Evolutionary conservation across 1,140 invertebrate species (phyloP).

Genomic region (Camponotus pennsylvanicus): DNA sequence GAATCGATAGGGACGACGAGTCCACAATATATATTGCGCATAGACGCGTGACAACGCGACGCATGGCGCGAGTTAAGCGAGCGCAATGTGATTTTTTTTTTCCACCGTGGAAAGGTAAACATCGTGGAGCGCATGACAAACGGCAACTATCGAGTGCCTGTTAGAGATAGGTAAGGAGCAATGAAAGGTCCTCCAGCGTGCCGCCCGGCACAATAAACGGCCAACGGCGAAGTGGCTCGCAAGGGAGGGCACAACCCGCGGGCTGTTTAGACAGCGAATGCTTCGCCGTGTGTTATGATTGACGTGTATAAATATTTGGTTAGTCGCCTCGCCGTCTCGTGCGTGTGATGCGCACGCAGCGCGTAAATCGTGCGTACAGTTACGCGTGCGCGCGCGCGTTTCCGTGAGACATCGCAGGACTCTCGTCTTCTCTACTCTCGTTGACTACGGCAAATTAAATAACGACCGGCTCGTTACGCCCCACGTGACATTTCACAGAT

Average conservation of each 20-base stretch:
- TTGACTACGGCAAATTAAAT: slow-evolving; percentile 63
- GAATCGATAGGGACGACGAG: not conserved
- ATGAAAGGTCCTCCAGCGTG: slow-evolving; percentile 64
- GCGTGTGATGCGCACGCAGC: slow-evolving; percentile 3
- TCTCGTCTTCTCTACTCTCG: slow-evolving; percentile 14
- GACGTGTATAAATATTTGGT: slow-evolving; percentile 78
- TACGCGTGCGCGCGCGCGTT: not conserved
- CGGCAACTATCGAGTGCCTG: slow-evolving; percentile 72
- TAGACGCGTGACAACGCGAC: slow-evolving; percentile 30
- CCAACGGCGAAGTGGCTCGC: slow-evolving; percentile 65
- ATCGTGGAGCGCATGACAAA: slow-evolving; percentile 66
- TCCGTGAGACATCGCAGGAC: slow-evolving; percentile 57
- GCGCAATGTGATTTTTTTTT: slow-evolving; percentile 53
- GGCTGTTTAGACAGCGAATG: slow-evolving; percentile 76
- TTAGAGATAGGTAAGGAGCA: slow-evolving; percentile 72
- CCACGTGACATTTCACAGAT: slow-evolving; percentile 54
- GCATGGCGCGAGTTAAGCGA: slow-evolving; percentile 22
- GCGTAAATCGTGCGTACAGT: slow-evolving; percentile 55
- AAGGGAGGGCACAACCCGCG: slow-evolving; percentile 51
- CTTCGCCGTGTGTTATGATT: slow-evolving; percentile 74
- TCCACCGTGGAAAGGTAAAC: slow-evolving; percentile 58
- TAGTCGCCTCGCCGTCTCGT: slow-evolving; percentile 74
- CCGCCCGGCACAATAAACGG: slow-evolving; percentile 60
- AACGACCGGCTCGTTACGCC: slow-evolving; percentile 59
- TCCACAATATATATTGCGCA: slow-evolving; percentile 17